Evolutionary conservation across 2,113 vertebrate genomes (phyloP).

Genomic region (Aegotheles bennettii): DNA sequence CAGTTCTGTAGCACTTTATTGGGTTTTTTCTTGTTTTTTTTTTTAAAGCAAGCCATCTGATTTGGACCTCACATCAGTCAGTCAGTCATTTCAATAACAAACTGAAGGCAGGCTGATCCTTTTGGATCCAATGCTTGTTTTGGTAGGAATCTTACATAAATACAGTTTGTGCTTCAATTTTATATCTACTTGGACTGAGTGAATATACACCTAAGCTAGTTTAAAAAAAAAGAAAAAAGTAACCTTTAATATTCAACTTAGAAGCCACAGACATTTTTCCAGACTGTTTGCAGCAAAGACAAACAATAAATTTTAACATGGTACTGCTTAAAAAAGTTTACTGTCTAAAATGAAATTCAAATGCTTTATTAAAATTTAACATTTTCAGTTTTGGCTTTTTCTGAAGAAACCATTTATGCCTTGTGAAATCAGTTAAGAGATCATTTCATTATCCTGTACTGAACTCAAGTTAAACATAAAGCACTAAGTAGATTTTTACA

Average conservation of each 20-base stretch:
- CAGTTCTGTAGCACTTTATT: conserved; percentile 61
- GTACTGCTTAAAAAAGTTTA: conserved; percentile 43
- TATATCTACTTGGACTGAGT: conserved; percentile 66
- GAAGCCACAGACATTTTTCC: conserved; percentile 63
- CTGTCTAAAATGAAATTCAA: conserved; percentile 52
- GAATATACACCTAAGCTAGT: conserved; percentile 64
- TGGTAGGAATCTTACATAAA: conserved; percentile 63
- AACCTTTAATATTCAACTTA: conserved; percentile 54
- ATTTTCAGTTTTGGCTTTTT: conserved; percentile 57
- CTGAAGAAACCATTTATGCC: conserved; percentile 48
- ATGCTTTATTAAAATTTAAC: conserved; percentile 55
- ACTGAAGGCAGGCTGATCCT: conserved; percentile 53
- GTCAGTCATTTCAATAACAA: conserved; percentile 36
- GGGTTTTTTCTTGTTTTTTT: not conserved
- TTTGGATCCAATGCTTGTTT: conserved; percentile 45
- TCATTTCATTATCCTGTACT: not conserved
- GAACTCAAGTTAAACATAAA: conserved; percentile 53
- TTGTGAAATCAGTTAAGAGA: conserved; percentile 41
- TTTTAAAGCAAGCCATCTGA: conserved; percentile 56
- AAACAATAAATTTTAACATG: conserved; percentile 59
- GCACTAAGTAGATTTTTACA: conserved; percentile 53
- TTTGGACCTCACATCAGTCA: conserved; percentile 25
- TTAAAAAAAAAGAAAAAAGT: conserved; percentile 18
- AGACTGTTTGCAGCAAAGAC: conserved; percentile 64
- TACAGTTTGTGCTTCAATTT: conserved; percentile 65